phyloP scores from a whole-genome alignment of 2,113 vertebrate species.

The Paedocypris sp. region DNA sequence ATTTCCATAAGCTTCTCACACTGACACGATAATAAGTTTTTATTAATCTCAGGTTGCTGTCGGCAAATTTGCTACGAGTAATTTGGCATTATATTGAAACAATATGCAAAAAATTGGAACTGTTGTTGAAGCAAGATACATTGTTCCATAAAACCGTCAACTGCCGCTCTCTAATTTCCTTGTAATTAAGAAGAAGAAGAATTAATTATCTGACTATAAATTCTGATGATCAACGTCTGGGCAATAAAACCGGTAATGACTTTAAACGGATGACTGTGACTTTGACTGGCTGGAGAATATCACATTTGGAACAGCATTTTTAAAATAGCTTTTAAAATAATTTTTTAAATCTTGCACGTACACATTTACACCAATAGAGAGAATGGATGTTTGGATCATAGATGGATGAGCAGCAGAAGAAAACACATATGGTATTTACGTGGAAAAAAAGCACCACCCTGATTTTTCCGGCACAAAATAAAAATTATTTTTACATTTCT shows the following conservation, averaged over 20 bases:
- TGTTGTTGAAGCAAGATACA: conserved; percentile 1
- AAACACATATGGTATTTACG: too few species aligned
- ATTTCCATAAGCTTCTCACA: background rate
- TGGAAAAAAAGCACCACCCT: too few species aligned
- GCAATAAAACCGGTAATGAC: conserved; percentile 21
- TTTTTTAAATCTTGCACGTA: too few species aligned
- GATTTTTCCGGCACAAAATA: too few species aligned
- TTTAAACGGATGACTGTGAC: conserved; percentile 27
- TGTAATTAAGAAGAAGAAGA: conserved; percentile 25
- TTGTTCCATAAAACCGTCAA: conserved; percentile 10
- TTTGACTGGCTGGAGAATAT: too few species aligned
- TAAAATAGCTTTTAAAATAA: too few species aligned
- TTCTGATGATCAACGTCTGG: conserved; percentile 13
- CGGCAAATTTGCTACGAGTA: background rate
- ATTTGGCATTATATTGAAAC: background rate
- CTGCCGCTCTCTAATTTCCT: conserved; percentile 13
- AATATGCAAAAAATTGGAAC: background rate
- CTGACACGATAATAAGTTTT: background rate
- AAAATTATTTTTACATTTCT: too few species aligned
- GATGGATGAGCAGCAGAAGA: too few species aligned
- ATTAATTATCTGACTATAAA: conserved; percentile 28
- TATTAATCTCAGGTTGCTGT: background rate
- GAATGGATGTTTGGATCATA: too few species aligned
- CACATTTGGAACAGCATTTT: too few species aligned
- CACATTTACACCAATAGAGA: too few species aligned